Evolutionary conservation across 2,113 vertebrate species (phyloP).

Genomic region (Stercorarius parasiticus): DNA sequence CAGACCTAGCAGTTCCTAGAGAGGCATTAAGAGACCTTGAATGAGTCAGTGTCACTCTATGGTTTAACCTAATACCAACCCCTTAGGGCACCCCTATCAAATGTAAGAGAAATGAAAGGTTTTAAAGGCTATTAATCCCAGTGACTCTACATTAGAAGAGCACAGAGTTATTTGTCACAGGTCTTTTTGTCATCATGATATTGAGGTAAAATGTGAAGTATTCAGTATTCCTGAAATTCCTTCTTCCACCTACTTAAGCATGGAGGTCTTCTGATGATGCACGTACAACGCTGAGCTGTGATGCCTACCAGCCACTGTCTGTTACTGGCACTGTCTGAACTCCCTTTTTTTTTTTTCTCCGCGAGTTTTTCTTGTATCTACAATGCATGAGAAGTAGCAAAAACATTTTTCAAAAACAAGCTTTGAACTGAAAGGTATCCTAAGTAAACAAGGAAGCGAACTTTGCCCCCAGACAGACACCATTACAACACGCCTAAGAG

Average conservation of each 20-base stretch:
- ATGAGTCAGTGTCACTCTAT: slow-evolving; percentile 33
- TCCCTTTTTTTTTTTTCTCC: background rate
- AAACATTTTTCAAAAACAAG: background rate
- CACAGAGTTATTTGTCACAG: slow-evolving; percentile 9
- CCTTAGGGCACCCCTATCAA: background rate
- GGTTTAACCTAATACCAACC: slow-evolving; percentile 39
- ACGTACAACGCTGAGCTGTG: background rate
- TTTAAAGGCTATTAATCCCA: slow-evolving; percentile 46
- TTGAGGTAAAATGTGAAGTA: slow-evolving; percentile 4
- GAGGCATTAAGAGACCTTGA: slow-evolving; percentile 46
- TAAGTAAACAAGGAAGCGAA: background rate
- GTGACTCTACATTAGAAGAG: background rate
- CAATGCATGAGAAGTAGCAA: background rate
- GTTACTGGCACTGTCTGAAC: background rate
- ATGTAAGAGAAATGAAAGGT: slow-evolving; percentile 12
- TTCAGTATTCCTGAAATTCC: background rate
- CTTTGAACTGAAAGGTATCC: background rate
- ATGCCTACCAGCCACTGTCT: background rate
- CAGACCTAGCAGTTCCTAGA: slow-evolving; percentile 31
- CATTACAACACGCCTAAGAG: background rate
- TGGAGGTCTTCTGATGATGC: background rate
- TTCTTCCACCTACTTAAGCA: background rate
- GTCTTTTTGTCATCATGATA: slow-evolving; percentile 4
- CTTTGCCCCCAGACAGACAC: background rate
- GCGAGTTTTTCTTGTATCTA: background rate